Base-by-base conservation (phyloP, 2,888 invertebrate species). In the Sinhomidia bicolor region DNA sequence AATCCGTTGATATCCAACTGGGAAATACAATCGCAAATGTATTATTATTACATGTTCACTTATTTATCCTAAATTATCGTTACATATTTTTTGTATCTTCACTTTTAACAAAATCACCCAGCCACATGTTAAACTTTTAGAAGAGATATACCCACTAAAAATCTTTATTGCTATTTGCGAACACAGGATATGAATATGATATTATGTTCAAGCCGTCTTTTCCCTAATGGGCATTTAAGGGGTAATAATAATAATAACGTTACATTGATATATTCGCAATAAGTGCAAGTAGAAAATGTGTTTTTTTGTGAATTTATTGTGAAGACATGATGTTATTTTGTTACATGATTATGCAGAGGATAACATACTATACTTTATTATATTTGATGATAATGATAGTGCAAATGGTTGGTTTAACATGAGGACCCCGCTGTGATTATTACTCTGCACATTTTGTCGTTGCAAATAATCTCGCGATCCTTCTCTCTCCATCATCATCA, bases 371-470 rank as follows among this genome's bases (percentile, higher is more conserved):
- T 20, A 71, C 17, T 20, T 2, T 76, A 76, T 74, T 7, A 47
- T 74, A 47, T 74, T 32, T 47, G 74, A 74, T 51, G 29, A 76
- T 51, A 23, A 76, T 76, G 47, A 76, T 76, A 23, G 29, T 71
- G 71, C 29, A 76, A 47, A 76, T 76, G 76, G 76, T 26, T 76
- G 76, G 76, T 84, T 84, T 60, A 84, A 84, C 84, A 84, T 71
- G 74, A 44, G 84, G 20, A 32, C 57, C 84, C 84, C 36, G 84
- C 84, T 84, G 84, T 60, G 84, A 84, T 74, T 84, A 84, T 84
- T 84, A 84, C 76, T 47, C 60, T 41, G 32, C 71, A 44, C 65
- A 51, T 83, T 71, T 83, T 83, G 36, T 83, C 54, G 41, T 83
- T 57, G 54, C 71, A 44, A 80, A 80, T 80, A 17, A 41, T 80